phyloP scores from a whole-genome alignment of 1,140 invertebrate genomes.

The Elysia chlorotica region DNA sequence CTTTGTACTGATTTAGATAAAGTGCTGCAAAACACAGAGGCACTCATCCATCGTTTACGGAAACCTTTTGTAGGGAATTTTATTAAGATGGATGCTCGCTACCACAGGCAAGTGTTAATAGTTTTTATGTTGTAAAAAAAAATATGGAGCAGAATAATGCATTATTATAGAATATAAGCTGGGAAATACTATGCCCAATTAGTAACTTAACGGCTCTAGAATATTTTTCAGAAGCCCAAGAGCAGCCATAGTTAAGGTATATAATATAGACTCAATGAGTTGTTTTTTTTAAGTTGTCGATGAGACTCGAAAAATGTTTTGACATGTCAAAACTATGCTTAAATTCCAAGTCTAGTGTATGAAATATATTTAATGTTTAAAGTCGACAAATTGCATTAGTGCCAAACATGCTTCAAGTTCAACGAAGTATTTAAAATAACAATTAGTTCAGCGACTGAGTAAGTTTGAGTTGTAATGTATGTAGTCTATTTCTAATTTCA shows the following conservation, averaged over 20 bases:
- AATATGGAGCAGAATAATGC: neutral
- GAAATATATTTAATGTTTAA: too few relatives aligned
- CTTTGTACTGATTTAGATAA: conserved; percentile 6
- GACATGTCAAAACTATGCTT: too few relatives aligned
- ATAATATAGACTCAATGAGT: too few relatives aligned
- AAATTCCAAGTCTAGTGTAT: too few relatives aligned
- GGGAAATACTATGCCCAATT: neutral
- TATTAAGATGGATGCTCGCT: conserved; percentile 7
- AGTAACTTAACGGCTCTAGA: neutral
- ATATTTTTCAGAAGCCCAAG: neutral
- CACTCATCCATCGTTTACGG: neutral
- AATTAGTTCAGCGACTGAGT: too few relatives aligned
- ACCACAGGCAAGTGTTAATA: neutral
- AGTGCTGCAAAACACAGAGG: neutral
- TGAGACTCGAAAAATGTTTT: too few relatives aligned
- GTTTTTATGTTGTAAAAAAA: neutral
- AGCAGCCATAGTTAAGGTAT: neutral
- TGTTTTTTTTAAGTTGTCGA: too few relatives aligned
- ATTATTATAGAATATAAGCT: neutral
- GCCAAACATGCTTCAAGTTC: too few relatives aligned
- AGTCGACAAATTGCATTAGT: too few relatives aligned
- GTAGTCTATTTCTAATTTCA: too few relatives aligned
- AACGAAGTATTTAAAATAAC: too few relatives aligned
- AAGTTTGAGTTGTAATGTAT: too few relatives aligned
- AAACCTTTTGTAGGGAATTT: conserved; percentile 5